These are phyloP conservation scores for Perdix hodgsoniae DNA, from an alignment of 2,797 vertebrate species.

Conservation along the genomic window DNA sequence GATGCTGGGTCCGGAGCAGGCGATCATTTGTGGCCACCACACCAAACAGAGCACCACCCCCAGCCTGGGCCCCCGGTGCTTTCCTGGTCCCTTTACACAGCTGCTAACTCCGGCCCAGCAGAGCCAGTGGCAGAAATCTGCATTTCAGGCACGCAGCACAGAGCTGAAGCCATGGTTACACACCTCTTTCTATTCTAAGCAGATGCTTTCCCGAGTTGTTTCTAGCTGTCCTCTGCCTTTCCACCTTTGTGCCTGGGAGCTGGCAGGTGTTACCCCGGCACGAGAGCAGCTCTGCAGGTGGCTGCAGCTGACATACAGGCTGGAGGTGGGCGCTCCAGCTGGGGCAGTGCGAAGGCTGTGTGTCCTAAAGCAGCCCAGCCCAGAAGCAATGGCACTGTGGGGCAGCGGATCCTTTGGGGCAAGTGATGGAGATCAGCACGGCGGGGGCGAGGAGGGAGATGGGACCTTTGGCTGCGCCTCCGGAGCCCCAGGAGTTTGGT, in stretches of 20 bases:
- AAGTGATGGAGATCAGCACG: neutral
- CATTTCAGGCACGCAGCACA: neutral
- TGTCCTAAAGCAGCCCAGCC: neutral
- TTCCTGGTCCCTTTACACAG: neutral
- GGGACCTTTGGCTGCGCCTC: neutral
- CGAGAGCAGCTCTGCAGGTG: neutral
- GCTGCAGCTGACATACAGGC: neutral
- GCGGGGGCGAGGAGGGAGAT: rapidly evolving
- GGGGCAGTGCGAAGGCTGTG: neutral
- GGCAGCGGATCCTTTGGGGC: rapidly evolving
- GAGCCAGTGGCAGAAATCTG: neutral
- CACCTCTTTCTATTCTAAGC: neutral
- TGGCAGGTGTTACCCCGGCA: neutral
- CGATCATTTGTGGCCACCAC: rapidly evolving
- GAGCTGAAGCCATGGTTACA: neutral
- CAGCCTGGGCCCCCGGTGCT: rapidly evolving
- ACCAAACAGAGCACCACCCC: rapidly evolving
- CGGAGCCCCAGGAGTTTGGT: neutral
- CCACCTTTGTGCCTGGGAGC: neutral
- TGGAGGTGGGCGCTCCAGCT: neutral
- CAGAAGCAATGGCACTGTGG: neutral
- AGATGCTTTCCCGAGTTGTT: neutral
- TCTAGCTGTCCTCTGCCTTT: neutral
- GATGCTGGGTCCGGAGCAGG: rapidly evolving
- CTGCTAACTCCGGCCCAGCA: neutral